Conservation (phyloP, 2,888 invertebrate genomes). For the Pseudeuparius sepicola region DNA sequence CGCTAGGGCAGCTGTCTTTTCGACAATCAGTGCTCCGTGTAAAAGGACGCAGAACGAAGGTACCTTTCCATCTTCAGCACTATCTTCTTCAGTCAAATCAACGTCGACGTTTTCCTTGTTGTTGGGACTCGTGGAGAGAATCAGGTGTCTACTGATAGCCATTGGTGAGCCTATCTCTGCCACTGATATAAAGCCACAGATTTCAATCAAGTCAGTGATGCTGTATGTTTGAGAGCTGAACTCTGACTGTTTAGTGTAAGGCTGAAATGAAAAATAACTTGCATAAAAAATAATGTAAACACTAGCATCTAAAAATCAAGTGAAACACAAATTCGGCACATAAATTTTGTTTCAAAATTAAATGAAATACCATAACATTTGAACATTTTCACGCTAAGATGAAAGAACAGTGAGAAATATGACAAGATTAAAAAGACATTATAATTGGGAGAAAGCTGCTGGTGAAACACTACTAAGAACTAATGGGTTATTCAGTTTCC, state of each 20-base stretch:
- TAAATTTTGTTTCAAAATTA: too few relatives aligned
- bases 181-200: constrained; percentile 82
- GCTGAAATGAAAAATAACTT: constrained; percentile 34
- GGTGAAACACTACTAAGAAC: too few relatives aligned
- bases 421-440: too few relatives aligned
- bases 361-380: too few relatives aligned
- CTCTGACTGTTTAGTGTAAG: constrained; percentile 48
- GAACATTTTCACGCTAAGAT: too few relatives aligned
- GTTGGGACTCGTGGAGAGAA: constrained; percentile 57
- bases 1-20: constrained; percentile 85
- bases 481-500: too few relatives aligned
- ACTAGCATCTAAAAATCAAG: too few relatives aligned
- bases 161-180: constrained; percentile 86
- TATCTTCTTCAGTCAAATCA: constrained; percentile 42
- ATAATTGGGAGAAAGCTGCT: too few relatives aligned
- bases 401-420: too few relatives aligned
- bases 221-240: constrained; percentile 52
- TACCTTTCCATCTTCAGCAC: constrained; percentile 59
- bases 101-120: constrained; percentile 24
- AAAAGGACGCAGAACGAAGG: constrained; percentile 89
- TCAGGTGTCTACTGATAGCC: constrained; percentile 79
- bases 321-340: too few relatives aligned
- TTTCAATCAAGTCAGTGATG: constrained; percentile 64
- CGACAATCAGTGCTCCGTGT: constrained; percentile 69
- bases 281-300: background rate